These are phyloP conservation scores for Pyrgus malvae DNA, from an alignment of 2,888 invertebrate species.

Conservation along the genomic window DNA sequence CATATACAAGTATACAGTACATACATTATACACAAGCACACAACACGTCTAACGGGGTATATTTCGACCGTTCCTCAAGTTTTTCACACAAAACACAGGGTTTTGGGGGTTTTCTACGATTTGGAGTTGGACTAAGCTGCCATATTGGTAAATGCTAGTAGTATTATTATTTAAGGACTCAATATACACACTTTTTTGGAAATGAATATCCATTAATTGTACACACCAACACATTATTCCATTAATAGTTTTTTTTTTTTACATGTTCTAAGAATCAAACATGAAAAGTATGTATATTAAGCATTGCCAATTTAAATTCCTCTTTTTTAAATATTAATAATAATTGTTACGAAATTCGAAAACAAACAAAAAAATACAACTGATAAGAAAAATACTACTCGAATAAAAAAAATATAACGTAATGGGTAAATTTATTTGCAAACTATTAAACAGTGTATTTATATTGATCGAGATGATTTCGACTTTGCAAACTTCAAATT, in stretches of 20 bases:
- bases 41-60: slow-evolving; percentile 21
- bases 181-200: slow-evolving; percentile 65
- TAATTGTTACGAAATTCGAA: slow-evolving; percentile 42
- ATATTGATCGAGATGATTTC: slow-evolving; percentile 23
- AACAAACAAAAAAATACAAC: too few species aligned
- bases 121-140: slow-evolving; percentile 66
- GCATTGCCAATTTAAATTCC: slow-evolving; percentile 43
- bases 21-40: slow-evolving; percentile 29
- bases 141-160: slow-evolving; percentile 81
- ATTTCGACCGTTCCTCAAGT: slow-evolving; percentile 43
- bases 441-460: slow-evolving; percentile 20
- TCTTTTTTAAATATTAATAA: slow-evolving; percentile 39
- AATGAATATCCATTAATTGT: too few species aligned
- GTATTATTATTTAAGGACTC: slow-evolving; percentile 58
- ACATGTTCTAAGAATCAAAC: slow-evolving; percentile 51
- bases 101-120: slow-evolving; percentile 53
- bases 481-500: slow-evolving; percentile 14
- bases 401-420: slow-evolving; percentile 16
- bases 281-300: slow-evolving; percentile 65
- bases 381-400: slow-evolving; percentile 20
- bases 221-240: too few species aligned
- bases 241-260: too few species aligned
- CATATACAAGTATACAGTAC: slow-evolving; percentile 8
- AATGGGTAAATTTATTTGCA: slow-evolving; percentile 13
- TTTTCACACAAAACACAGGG: slow-evolving; percentile 47